Percentiles rank a stretch among this genome's conserved stretches.
Evolutionary conservation across 2,797 vertebrate species (phyloP).

Genomic region (Myioborus melanocephalus): DNA sequence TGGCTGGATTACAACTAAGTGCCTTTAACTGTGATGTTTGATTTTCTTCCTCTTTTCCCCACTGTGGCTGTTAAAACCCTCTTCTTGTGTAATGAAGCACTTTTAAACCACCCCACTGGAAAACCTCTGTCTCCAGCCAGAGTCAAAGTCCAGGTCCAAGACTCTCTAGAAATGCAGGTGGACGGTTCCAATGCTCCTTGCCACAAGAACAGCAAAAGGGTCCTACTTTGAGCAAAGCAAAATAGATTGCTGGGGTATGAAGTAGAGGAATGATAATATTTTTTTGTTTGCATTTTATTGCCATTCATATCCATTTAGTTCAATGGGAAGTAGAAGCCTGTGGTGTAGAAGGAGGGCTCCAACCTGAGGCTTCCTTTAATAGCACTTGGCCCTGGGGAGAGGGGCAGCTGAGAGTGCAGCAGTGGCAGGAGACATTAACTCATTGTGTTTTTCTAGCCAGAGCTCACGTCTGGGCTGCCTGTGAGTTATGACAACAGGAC

Average conservation of each 20-base stretch:
- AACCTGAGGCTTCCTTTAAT: not conserved
- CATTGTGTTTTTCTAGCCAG: not conserved
- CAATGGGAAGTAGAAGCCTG: not conserved
- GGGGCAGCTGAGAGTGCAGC: not conserved
- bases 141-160: not conserved
- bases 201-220: not conserved
- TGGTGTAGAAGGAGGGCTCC: not conserved
- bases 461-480: not conserved
- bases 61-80: not conserved
- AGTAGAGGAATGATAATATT: not conserved
- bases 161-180: not conserved
- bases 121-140: not conserved
- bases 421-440: not conserved
- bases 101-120: not conserved
- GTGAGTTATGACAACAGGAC: not conserved
- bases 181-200: not conserved
- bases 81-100: not conserved
- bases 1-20: not conserved
- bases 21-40: not conserved
- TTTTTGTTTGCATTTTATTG: not conserved
- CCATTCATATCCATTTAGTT: not conserved
- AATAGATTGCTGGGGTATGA: not conserved
- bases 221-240: not conserved
- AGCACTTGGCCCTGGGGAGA: accelerated
- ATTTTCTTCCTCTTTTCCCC: not conserved